Evolutionary conservation across 2,113 vertebrate genomes (phyloP).

Genomic region (Brienomyrus brachyistius): DNA sequence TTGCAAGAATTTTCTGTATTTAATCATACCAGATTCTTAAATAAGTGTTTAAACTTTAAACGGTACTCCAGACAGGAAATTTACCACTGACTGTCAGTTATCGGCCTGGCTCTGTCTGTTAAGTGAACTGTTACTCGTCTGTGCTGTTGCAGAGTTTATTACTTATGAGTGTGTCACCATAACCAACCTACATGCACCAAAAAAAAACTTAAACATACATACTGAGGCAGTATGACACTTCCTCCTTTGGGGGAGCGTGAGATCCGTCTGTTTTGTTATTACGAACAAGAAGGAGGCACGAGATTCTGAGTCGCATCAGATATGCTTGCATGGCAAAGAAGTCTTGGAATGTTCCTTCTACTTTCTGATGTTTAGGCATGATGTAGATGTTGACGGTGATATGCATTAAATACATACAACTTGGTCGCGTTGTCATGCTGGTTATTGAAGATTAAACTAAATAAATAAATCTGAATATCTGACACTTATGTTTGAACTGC

Average conservation of each 20-base stretch:
- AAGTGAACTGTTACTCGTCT: background rate
- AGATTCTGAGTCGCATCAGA: background rate
- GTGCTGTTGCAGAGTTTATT: background rate
- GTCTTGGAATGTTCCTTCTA: slow-evolving; percentile 2
- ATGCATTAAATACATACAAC: slow-evolving; percentile 7
- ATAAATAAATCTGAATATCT: background rate
- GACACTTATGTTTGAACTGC: background rate
- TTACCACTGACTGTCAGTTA: background rate
- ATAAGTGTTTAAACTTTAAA: background rate
- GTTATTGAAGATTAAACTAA: background rate
- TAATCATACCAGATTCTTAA: background rate
- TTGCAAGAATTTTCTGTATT: background rate
- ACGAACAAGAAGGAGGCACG: background rate
- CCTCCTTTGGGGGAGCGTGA: background rate
- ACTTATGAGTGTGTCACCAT: background rate
- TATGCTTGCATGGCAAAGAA: background rate
- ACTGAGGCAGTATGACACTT: background rate
- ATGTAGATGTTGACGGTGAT: background rate
- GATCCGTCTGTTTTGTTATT: background rate
- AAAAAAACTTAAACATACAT: background rate
- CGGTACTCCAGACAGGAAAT: background rate
- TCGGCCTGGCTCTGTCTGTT: background rate
- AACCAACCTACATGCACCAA: background rate
- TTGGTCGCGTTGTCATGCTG: background rate
- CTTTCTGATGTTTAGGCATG: slow-evolving; percentile 1